phyloP scores from a whole-genome alignment of 2,797 vertebrate genomes.

The Rhinophrynus dorsalis region DNA sequence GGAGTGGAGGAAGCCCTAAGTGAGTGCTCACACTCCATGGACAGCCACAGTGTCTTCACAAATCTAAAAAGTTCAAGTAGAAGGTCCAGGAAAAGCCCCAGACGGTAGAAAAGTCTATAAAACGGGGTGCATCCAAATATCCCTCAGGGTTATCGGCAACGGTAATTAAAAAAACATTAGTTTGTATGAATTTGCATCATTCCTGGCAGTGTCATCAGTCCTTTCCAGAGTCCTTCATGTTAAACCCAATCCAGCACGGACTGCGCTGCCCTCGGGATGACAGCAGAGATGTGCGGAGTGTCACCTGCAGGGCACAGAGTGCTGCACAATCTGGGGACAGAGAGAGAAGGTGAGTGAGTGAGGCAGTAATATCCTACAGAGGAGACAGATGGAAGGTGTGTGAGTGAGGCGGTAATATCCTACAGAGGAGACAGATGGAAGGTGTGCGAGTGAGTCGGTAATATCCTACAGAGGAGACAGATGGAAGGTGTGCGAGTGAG shows the following conservation, averaged over 20 bases:
- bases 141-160: not conserved
- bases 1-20: too few relatives aligned
- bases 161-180: slow-evolving; percentile 9
- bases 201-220: slow-evolving; percentile 25
- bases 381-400: too few relatives aligned
- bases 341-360: too few relatives aligned
- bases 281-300: not conserved
- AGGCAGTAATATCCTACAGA: too few relatives aligned
- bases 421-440: too few relatives aligned
- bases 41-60: not conserved
- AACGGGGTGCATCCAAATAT: not conserved
- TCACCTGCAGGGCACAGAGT: not conserved
- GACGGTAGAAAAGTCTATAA: slow-evolving; percentile 46
- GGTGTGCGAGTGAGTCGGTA: too few relatives aligned
- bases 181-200: slow-evolving; percentile 9
- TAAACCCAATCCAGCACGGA: slow-evolving; percentile 16
- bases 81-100: not conserved
- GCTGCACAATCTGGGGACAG: slow-evolving; percentile 28
- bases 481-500: too few relatives aligned
- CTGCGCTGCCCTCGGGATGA: not conserved
- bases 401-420: too few relatives aligned
- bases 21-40: not conserved
- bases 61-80: slow-evolving; percentile 43
- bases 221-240: not conserved
- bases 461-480: too few relatives aligned